Evolutionary conservation across 2,888 invertebrate genomes (phyloP).

Genomic region (Crepidodera aurea): DNA sequence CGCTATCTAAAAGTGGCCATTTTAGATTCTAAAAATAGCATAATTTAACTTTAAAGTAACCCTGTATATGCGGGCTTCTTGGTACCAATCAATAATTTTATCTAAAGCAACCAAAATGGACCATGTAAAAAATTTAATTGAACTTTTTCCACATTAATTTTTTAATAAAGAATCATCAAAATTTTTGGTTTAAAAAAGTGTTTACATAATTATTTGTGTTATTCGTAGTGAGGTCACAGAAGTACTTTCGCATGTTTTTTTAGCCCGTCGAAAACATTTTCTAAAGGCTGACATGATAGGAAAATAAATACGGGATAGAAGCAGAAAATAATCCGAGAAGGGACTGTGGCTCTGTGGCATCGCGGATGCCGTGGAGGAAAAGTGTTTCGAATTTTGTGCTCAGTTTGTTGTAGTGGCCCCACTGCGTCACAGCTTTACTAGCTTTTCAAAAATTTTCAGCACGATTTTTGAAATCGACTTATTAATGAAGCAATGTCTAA

Average conservation of each 20-base stretch:
- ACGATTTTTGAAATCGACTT: slow-evolving; percentile 10
- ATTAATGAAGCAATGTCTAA: slow-evolving; percentile 65
- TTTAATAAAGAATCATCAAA: neutral
- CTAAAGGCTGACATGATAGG: slow-evolving; percentile 41
- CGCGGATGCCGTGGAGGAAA: slow-evolving; percentile 40
- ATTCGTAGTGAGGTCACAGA: slow-evolving; percentile 14
- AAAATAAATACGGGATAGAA: slow-evolving; percentile 50
- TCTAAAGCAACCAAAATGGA: neutral
- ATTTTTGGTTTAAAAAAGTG: slow-evolving; percentile 6
- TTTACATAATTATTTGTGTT: neutral
- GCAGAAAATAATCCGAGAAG: slow-evolving; percentile 51
- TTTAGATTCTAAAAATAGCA: neutral
- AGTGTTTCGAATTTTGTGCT: slow-evolving; percentile 39
- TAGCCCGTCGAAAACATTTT: slow-evolving; percentile 23
- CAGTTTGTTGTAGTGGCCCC: slow-evolving; percentile 50
- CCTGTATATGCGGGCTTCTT: slow-evolving; percentile 11
- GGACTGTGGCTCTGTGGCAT: slow-evolving; percentile 39
- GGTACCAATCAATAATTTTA: slow-evolving; percentile 17
- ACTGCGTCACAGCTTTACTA: slow-evolving; percentile 34
- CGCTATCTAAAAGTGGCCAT: neutral
- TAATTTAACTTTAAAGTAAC: neutral
- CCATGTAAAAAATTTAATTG: neutral
- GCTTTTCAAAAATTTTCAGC: slow-evolving; percentile 21
- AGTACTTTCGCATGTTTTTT: slow-evolving; percentile 26
- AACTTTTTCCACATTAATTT: neutral